These are phyloP conservation scores for Petroica traversi DNA, from an alignment of 2,113 vertebrate genomes.

Conservation along the genomic window DNA sequence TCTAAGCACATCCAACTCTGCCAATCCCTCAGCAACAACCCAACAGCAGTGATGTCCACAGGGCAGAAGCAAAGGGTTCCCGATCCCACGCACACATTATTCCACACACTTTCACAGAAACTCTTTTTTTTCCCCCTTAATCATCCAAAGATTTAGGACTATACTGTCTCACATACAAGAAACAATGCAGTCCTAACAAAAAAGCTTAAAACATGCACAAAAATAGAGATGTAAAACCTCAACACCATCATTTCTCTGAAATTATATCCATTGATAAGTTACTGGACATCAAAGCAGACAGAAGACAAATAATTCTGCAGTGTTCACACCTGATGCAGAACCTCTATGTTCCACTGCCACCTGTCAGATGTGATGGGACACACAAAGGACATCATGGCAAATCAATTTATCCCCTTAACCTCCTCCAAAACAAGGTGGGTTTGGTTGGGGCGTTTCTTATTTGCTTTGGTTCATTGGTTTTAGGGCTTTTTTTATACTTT, in stretches of 20 bases:
- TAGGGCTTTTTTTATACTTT: not conserved
- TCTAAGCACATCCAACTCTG: not conserved
- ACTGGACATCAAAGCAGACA: not conserved
- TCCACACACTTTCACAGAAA: not conserved
- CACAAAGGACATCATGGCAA: not conserved
- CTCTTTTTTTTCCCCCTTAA: not conserved
- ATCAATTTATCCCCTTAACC: not conserved
- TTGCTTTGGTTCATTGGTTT: not conserved
- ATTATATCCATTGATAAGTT: not conserved
- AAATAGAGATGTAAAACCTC: not conserved
- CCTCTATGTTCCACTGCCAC: rapidly evolving
- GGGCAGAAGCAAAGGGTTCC: not conserved
- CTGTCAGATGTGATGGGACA: not conserved
- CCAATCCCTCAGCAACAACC: not conserved
- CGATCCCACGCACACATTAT: not conserved
- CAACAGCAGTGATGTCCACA: not conserved
- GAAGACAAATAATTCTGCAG: not conserved
- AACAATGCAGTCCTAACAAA: not conserved
- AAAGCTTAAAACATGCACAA: not conserved
- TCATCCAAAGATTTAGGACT: not conserved
- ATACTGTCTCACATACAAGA: not conserved
- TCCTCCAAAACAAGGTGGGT: not conserved
- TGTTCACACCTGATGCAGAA: not conserved
- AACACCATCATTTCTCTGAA: not conserved
- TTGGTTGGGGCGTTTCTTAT: not conserved